A percentile compares a stretch with the other conserved stretches of the same genome.
phyloP scores from a whole-genome alignment of 2,797 vertebrate genomes.

The Prunella strophiata region DNA sequence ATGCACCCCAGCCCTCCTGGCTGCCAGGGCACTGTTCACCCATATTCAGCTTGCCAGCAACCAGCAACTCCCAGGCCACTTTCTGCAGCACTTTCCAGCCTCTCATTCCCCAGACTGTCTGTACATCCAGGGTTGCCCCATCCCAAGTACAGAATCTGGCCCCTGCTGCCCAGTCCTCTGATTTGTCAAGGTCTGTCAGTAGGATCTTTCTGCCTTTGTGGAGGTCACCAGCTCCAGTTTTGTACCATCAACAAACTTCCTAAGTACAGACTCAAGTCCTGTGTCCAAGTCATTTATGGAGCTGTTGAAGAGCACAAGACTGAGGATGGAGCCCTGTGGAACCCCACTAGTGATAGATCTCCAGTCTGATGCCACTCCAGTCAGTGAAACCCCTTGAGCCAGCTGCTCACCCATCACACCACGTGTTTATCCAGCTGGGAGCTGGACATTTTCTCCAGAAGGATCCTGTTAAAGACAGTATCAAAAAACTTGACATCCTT shows the following conservation, averaged over 20 bases:
- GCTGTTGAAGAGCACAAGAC: neutral
- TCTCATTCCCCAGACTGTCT: neutral
- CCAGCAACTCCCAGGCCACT: neutral
- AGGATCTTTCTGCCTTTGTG: neutral
- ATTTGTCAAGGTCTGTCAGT: rapidly evolving
- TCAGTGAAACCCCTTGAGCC: neutral
- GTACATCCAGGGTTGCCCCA: neutral
- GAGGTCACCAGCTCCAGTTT: neutral
- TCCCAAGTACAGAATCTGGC: neutral
- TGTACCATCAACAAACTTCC: rapidly evolving
- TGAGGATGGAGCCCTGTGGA: neutral
- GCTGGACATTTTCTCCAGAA: neutral
- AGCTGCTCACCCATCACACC: neutral
- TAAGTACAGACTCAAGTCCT: neutral
- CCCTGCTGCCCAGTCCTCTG: neutral
- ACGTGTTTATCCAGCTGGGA: neutral
- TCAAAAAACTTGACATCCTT: neutral
- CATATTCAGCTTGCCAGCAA: neutral
- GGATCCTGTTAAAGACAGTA: neutral
- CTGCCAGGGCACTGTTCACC: neutral
- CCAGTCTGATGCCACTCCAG: neutral
- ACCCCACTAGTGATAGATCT: neutral
- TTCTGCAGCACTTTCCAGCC: neutral
- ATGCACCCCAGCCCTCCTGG: neutral
- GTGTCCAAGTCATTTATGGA: neutral